These are phyloP conservation scores for Drosophila picticornis DNA, from an alignment of 2,888 invertebrate species.

Conservation along the genomic window DNA sequence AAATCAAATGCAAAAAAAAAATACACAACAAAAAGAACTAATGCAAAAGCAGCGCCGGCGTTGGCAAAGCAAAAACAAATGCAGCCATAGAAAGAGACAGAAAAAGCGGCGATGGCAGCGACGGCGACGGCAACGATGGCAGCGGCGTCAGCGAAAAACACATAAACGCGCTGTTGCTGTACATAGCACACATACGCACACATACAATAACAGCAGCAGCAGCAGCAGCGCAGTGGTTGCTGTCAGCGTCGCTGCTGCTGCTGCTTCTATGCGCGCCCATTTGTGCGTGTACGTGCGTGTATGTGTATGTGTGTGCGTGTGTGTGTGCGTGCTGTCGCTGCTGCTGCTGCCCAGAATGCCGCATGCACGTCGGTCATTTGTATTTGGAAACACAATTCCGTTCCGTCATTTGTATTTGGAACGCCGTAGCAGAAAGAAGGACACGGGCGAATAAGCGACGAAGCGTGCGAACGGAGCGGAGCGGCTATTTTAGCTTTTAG, in stretches of 20 bases:
- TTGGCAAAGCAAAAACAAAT: conserved; percentile 73
- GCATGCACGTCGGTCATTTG: conserved; percentile 82
- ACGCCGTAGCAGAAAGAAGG: conserved; percentile 83
- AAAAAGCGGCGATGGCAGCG: conserved; percentile 34
- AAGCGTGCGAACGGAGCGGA: conserved; percentile 81
- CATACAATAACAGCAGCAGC: conserved; percentile 42
- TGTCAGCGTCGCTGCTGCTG: conserved; percentile 21
- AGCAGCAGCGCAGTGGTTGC: conserved; percentile 43
- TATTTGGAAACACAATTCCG: conserved; percentile 79
- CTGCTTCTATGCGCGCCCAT: conserved; percentile 32
- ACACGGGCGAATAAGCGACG: conserved; percentile 75
- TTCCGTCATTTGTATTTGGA: conserved; percentile 83
- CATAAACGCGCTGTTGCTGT: conserved; percentile 54
- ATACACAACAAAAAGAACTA: conserved; percentile 31
- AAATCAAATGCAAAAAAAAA: conserved; percentile 60
- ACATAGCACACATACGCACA: conserved; percentile 45
- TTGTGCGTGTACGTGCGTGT: conserved; percentile 23
- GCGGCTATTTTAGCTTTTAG: conserved; percentile 84
- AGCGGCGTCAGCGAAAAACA: conserved; percentile 51
- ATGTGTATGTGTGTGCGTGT: conserved; percentile 1
- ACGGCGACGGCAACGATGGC: conserved; percentile 26
- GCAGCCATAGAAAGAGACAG: conserved; percentile 75
- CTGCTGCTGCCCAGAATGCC: conserved; percentile 51
- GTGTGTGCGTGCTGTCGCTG: conserved; percentile 25
- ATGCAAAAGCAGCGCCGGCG: conserved; percentile 62